Percentiles rank a stretch among this genome's conserved stretches.
phyloP scores from a whole-genome alignment of 2,888 invertebrate species.

The Netelia melanura region DNA sequence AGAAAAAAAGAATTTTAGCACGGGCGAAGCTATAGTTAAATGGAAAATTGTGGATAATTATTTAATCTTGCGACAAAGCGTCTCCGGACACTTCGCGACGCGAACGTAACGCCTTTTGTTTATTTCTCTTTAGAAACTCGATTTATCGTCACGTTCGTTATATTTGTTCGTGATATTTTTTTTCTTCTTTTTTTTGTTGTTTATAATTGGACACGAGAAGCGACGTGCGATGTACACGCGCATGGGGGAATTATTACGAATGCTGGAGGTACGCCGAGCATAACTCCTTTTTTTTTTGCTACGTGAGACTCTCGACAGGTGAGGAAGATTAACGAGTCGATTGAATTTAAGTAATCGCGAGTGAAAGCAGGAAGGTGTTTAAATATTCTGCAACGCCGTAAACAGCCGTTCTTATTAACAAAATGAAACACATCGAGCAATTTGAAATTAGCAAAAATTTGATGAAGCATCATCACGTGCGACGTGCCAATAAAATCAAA shows the following conservation, averaged over 20 bases:
- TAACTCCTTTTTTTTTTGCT: not conserved
- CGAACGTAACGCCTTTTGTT: not conserved
- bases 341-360: conserved; percentile 52
- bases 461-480: no score
- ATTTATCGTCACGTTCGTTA: conserved; percentile 43
- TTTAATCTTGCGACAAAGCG: conserved; percentile 3
- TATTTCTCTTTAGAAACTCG: conserved; percentile 34
- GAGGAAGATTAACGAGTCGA: conserved; percentile 62
- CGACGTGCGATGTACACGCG: not conserved
- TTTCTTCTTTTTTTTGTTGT: not conserved
- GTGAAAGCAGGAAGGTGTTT: conserved; percentile 63
- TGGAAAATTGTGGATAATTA: conserved; percentile 16
- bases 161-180: conserved; percentile 7
- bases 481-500: not conserved
- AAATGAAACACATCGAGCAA: conserved; percentile 22
- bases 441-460: not conserved
- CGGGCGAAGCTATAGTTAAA: not conserved
- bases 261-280: conserved; percentile 12
- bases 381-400: conserved; percentile 25
- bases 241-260: not conserved
- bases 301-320: conserved; percentile 16
- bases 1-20: not conserved
- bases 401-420: conserved; percentile 1
- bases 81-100: not conserved
- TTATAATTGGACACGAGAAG: conserved; percentile 27